These are phyloP conservation scores for Crypturellus tataupa DNA, from an alignment of 2,797 vertebrate species.

Conservation along the genomic window DNA sequence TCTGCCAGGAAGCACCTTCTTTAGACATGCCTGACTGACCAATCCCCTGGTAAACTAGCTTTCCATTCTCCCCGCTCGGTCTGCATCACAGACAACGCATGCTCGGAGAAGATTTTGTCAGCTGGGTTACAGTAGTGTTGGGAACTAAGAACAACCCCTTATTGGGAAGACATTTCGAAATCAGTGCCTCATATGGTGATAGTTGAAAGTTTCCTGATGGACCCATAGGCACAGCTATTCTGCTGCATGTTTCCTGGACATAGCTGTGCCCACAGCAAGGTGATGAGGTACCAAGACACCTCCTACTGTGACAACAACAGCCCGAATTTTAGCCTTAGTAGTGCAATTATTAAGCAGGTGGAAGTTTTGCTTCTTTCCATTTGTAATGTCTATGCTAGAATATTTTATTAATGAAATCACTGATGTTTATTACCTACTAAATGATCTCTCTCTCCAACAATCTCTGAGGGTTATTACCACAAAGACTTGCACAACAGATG, in stretches of 20 bases:
- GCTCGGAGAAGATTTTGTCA: conserved; percentile 48
- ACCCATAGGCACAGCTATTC: neutral
- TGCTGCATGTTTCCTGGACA: rapidly evolving
- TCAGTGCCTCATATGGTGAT: neutral
- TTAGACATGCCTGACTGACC: neutral
- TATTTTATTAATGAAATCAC: conserved; percentile 72
- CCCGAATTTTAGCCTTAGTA: neutral
- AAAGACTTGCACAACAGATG: conserved; percentile 74
- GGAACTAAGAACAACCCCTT: conserved; percentile 9
- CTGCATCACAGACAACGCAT: neutral
- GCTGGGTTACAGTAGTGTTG: conserved; percentile 34
- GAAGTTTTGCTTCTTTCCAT: neutral
- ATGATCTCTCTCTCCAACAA: conserved; percentile 59
- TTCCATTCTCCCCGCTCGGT: neutral
- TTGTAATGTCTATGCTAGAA: conserved; percentile 41
- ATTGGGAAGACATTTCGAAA: conserved; percentile 51
- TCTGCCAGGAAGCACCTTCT: conserved; percentile 16
- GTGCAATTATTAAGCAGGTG: conserved; percentile 37
- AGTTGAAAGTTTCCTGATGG: neutral
- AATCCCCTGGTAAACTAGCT: neutral
- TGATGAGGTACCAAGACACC: neutral
- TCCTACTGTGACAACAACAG: neutral
- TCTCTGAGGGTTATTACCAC: conserved; percentile 67
- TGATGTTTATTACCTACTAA: conserved; percentile 72
- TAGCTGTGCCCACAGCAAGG: rapidly evolving